Evolutionary conservation across 2,797 vertebrate genomes (phyloP), one percentile per base, ranked within the genome.

Genomic region (Gephyroberyx darwinii): DNA sequence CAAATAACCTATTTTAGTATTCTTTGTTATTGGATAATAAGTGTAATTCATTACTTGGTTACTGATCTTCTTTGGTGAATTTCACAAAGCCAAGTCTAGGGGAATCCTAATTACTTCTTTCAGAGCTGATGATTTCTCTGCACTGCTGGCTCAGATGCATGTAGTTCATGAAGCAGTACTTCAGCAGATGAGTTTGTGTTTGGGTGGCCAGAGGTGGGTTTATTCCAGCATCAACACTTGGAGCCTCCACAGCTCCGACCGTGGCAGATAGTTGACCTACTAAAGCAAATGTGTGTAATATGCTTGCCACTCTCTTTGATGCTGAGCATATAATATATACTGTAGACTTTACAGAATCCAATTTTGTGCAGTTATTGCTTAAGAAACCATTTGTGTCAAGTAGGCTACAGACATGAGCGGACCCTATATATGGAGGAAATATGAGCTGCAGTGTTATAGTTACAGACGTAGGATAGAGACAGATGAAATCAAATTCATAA

Each of bases 81-180:
- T 80, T 83, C 64, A 70, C 48, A 55, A 71, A 77, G 60, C 26
- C 37, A 57, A 70, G 20, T 60, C 39, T 43, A 51, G 20, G 69
- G 41, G 69, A 78, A 84, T 75, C 56, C 48, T 73, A 77, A 78
- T 78, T 67, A 73, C 61, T 76, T 70, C 39, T 73, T 59, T 57
- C 57, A 65, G 47, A 53, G 58, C 20, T 19, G 20, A 33, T 77
- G 71, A 84, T 87, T 81, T 71, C 73, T 84, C 50, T 79, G 63
- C 73, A 76, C 33, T 35, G 57, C 35, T 64, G 43, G 20, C 64
- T 69, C 48, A 17, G 12, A 54, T 43, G 72, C 47, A 67, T 71
- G 51, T 51, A 22, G 47, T 82, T 76, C 65, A 56, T 67, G 22
- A 75, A 65, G 56, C 60, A 52, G 48, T 48, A n/a, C 69, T 57